Percentiles rank a stretch among this genome's conserved stretches.
These are phyloP conservation scores for Papilio polyxenes DNA, from an alignment of 1,140 invertebrate species.

Conservation along the genomic window DNA sequence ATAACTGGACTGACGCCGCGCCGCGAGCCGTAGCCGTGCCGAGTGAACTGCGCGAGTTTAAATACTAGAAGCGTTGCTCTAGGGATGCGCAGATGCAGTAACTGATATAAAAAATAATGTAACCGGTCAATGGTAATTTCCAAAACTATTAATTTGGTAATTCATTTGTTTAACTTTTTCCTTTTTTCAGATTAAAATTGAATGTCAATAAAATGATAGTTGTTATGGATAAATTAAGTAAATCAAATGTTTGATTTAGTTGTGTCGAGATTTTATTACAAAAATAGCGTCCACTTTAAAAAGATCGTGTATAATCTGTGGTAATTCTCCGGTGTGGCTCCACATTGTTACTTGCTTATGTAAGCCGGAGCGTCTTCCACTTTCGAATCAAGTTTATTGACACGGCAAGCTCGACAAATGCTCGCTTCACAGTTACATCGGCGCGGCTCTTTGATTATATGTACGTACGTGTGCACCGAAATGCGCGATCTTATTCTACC, in stretches of 20 bases:
- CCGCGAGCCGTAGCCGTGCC: slow-evolving; percentile 59
- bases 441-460: slow-evolving; percentile 70
- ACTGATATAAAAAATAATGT: slow-evolving; percentile 17
- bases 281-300: slow-evolving; percentile 25
- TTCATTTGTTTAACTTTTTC: neutral
- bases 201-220: neutral
- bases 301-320: slow-evolving; percentile 61
- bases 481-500: slow-evolving; percentile 57
- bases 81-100: slow-evolving; percentile 16
- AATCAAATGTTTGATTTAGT: neutral
- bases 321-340: slow-evolving; percentile 55
- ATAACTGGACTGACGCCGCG: slow-evolving; percentile 73
- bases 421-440: slow-evolving; percentile 75
- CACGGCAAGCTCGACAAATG: slow-evolving; percentile 78
- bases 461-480: slow-evolving; percentile 47
- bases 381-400: slow-evolving; percentile 81
- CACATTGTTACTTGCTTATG: slow-evolving; percentile 78
- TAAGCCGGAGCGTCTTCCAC: slow-evolving; percentile 79
- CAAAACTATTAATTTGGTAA: neutral
- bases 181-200: neutral
- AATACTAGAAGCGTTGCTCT: slow-evolving; percentile 24
- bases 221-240: neutral
- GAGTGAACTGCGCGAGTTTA: slow-evolving; percentile 40
- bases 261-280: neutral
- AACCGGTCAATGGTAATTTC: slow-evolving; percentile 24